Evolutionary conservation across 1,140 invertebrate genomes (phyloP).

Genomic region (Cryptotermes secundus): DNA sequence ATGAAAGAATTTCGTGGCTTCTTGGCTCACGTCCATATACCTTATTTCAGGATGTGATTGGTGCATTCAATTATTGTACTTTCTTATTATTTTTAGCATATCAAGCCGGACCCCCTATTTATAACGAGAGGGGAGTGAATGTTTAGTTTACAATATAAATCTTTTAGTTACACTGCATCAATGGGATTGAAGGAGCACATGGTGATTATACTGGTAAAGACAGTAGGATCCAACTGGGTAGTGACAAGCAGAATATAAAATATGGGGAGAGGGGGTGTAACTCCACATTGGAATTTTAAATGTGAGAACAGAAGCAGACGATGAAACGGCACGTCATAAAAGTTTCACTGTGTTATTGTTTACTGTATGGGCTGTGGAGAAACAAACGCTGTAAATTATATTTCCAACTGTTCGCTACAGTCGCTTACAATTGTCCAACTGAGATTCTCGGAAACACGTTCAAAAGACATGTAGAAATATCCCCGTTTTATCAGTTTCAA

Average conservation of each 20-base stretch:
- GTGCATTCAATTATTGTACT: too few relatives aligned
- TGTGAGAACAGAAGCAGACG: conserved; percentile 10
- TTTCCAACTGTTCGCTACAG: conserved; percentile 4
- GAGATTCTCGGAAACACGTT: too few relatives aligned
- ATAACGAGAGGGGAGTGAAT: background rate
- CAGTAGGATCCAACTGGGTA: conserved; percentile 13
- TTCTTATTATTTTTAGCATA: too few relatives aligned
- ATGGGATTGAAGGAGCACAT: background rate
- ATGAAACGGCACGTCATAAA: background rate
- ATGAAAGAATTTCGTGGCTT: too few relatives aligned
- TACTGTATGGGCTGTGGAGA: background rate
- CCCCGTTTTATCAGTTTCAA: too few relatives aligned
- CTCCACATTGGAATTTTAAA: conserved; percentile 2
- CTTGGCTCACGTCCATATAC: too few relatives aligned
- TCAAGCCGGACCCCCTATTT: too few relatives aligned
- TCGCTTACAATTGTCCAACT: background rate
- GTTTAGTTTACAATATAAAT: conserved; percentile 10
- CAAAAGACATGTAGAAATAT: too few relatives aligned
- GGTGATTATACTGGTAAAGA: background rate
- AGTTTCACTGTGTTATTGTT: conserved; percentile 19
- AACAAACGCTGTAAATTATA: conserved; percentile 10
- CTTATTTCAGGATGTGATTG: too few relatives aligned
- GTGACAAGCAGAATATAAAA: conserved; percentile 10
- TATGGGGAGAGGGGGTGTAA: background rate
- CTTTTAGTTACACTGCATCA: background rate